A percentile compares a stretch with the other conserved stretches of the same genome.
Conservation (phyloP, 2,888 invertebrate genomes). For the Oligia fasciuncula region DNA sequence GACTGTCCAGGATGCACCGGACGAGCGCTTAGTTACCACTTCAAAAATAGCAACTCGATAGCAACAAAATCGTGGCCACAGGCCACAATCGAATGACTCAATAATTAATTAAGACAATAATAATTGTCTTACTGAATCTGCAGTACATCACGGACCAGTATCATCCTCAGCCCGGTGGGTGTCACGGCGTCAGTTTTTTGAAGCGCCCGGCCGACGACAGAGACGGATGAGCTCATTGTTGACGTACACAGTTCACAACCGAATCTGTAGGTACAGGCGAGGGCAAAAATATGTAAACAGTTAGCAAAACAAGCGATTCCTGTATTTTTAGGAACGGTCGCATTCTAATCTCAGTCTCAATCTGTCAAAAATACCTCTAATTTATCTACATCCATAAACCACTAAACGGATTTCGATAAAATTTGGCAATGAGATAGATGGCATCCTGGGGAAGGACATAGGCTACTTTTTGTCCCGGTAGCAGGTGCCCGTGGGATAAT, state of each 20-base stretch:
- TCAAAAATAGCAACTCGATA: constrained; percentile 6
- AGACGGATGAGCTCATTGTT: constrained; percentile 76
- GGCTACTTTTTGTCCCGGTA: no score
- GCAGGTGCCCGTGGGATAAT: no score
- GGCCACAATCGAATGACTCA: constrained; percentile 30
- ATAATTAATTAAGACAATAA: constrained; percentile 32
- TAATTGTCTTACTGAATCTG: constrained; percentile 55
- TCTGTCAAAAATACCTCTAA: neutral
- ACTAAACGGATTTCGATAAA: neutral
- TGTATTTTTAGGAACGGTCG: neutral
- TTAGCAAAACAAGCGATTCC: neutral
- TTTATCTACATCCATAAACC: neutral
- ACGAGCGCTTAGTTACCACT: neutral
- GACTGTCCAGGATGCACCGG: neutral
- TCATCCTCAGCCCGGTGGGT: constrained; percentile 43
- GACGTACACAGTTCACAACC: constrained; percentile 60
- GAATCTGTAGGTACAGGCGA: constrained; percentile 38
- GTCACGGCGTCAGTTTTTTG: constrained; percentile 57
- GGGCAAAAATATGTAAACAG: neutral
- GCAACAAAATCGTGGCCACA: constrained; percentile 24
- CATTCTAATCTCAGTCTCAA: neutral
- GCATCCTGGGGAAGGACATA: no score
- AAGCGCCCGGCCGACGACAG: constrained; percentile 59
- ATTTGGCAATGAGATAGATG: neutral
- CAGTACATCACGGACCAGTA: constrained; percentile 49